phyloP scores from a whole-genome alignment of 1,140 invertebrate species.

The Trypoxylus dichotomus region DNA sequence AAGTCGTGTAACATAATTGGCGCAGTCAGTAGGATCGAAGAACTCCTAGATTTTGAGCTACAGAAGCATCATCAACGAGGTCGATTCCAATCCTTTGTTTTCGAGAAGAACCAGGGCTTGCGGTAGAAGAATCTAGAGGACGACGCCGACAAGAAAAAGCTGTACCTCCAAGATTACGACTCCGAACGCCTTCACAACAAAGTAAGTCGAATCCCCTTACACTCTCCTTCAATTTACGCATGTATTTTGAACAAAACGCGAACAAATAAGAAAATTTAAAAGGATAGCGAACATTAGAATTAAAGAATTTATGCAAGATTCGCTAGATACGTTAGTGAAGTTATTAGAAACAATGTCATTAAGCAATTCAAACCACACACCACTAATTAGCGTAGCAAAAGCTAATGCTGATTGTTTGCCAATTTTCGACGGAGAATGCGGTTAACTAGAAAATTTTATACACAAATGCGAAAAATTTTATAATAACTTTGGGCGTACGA shows the following conservation, averaged over 20 bases:
- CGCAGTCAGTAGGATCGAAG: no score
- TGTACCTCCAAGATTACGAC: neutral
- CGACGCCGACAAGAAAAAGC: no score
- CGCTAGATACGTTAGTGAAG: neutral
- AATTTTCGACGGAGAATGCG: constrained; percentile 1
- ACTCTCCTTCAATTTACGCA: neutral
- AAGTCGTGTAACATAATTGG: no score
- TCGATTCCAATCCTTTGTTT: no score
- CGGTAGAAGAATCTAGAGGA: no score
- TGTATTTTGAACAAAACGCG: neutral
- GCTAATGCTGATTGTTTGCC: constrained; percentile 7
- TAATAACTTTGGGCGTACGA: neutral
- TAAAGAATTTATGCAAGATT: neutral
- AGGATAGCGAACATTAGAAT: neutral
- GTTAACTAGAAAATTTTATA: constrained; percentile 21
- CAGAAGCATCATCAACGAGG: no score
- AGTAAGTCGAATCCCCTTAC: neutral
- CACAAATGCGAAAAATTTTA: constrained; percentile 23
- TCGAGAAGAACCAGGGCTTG: no score
- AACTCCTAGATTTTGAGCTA: no score
- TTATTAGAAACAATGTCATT: neutral
- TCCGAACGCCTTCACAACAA: neutral
- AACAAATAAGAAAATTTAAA: neutral
- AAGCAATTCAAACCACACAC: neutral
- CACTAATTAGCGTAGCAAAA: constrained; percentile 7